These are phyloP conservation scores for Halcyon senegalensis DNA, from an alignment of 2,113 vertebrate genomes.

Conservation along the genomic window DNA sequence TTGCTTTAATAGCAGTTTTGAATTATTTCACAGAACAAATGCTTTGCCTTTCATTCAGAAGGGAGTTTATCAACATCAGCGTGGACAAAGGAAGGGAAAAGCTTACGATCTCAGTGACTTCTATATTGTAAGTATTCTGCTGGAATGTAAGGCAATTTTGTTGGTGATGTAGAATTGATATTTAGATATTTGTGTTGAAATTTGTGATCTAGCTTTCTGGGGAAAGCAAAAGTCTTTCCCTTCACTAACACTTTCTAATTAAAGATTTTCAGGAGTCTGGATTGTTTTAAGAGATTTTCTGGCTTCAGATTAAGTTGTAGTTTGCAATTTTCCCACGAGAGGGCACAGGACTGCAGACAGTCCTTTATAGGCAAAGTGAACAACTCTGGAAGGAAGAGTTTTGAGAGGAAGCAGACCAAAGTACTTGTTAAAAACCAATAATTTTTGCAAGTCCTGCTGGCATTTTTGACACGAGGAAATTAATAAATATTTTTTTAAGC, in stretches of 20 bases:
- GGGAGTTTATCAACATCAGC: slow-evolving; percentile 73
- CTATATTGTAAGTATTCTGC: slow-evolving; percentile 68
- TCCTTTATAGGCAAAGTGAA: neutral
- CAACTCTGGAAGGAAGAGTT: fast-evolving
- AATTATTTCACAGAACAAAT: slow-evolving; percentile 73
- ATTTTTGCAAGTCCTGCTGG: neutral
- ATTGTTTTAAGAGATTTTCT: neutral
- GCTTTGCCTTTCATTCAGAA: slow-evolving; percentile 83
- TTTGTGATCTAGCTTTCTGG: neutral
- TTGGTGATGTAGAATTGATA: neutral
- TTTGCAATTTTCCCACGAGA: slow-evolving; percentile 1
- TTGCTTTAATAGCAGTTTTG: neutral
- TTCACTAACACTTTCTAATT: neutral
- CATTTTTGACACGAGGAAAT: neutral
- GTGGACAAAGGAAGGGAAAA: slow-evolving; percentile 73
- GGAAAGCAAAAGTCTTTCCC: neutral
- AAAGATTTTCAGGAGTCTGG: neutral
- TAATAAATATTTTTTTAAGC: neutral
- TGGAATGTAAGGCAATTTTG: neutral
- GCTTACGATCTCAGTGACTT: slow-evolving; percentile 75
- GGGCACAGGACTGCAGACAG: neutral
- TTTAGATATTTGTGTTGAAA: neutral
- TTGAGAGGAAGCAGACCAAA: neutral
- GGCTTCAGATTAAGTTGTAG: neutral
- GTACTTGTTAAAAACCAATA: neutral